Evolutionary conservation across 1,140 invertebrate genomes (phyloP).

Genomic region (Panagrolaimus sp.): DNA sequence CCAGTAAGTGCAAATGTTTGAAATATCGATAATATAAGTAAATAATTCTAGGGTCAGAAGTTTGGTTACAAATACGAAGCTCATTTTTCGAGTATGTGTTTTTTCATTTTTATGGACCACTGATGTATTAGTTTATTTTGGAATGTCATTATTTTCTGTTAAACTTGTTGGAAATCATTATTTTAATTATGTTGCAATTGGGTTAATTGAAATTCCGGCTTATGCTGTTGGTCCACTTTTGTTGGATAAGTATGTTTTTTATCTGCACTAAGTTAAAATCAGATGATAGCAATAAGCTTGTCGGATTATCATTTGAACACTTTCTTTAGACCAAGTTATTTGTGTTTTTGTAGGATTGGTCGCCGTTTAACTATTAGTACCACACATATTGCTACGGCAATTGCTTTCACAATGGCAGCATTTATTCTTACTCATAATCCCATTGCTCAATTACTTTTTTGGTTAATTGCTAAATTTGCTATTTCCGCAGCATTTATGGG

Average conservation of each 20-base stretch:
- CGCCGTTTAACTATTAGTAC: conserved; percentile 32
- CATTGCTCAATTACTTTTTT: conserved; percentile 21
- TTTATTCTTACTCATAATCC: conserved; percentile 17
- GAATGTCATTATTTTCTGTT: conserved; percentile 56
- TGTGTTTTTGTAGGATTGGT: conserved; percentile 22
- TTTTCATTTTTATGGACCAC: conserved; percentile 23
- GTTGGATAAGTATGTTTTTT: conserved; percentile 45
- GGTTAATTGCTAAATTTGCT: conserved; percentile 38
- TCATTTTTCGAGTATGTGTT: conserved; percentile 21
- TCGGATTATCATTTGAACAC: too few species aligned
- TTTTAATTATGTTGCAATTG: conserved; percentile 58
- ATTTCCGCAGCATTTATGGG: conserved; percentile 39
- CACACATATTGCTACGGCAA: conserved; percentile 30
- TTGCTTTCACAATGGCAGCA: conserved; percentile 28
- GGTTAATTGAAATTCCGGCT: conserved; percentile 57
- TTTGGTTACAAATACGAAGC: conserved; percentile 19
- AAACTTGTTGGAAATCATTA: conserved; percentile 57
- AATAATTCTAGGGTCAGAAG: conserved; percentile 17
- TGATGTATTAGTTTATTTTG: conserved; percentile 59
- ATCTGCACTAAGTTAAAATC: too few species aligned
- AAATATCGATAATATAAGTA: not conserved
- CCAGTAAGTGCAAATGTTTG: not conserved
- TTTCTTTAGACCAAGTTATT: too few species aligned
- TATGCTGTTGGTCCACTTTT: conserved; percentile 45
- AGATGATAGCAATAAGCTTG: too few species aligned